Conservation (phyloP, 2,797 vertebrate species). For the Pseudomugil tenellus region DNA sequence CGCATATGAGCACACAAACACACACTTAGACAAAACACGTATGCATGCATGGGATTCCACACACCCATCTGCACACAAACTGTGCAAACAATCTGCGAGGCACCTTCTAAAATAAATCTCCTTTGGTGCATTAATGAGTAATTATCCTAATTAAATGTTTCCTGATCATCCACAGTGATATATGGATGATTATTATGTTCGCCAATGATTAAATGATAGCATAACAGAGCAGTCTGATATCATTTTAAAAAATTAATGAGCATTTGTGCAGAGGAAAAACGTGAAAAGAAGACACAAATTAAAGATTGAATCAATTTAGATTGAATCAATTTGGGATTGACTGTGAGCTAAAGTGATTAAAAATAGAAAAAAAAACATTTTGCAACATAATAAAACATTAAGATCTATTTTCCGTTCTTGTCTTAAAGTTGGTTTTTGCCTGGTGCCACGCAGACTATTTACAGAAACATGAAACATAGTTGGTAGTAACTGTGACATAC, state of each 20-base stretch:
- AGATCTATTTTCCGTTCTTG: conserved; percentile 2
- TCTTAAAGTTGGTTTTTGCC: neutral
- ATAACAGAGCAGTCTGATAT: conserved; percentile 61
- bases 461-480: conserved; percentile 7
- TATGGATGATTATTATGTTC: conserved; percentile 72
- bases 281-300: conserved; percentile 68
- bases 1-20: conserved; percentile 52
- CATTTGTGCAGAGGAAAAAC: conserved; percentile 46
- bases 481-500: neutral
- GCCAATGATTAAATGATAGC: conserved; percentile 72
- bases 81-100: conserved; percentile 45
- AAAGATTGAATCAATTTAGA: conserved; percentile 65
- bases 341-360: conserved; percentile 41
- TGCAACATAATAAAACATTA: conserved; percentile 32
- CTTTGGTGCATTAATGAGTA: conserved; percentile 71
- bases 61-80: conserved; percentile 47
- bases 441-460: conserved; percentile 2
- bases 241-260: conserved; percentile 69
- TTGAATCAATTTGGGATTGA: conserved; percentile 62
- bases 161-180: conserved; percentile 73
- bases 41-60: conserved; percentile 4
- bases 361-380: conserved; percentile 27
- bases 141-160: conserved; percentile 80
- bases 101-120: conserved; percentile 56
- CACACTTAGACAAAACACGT: conserved; percentile 20